Evolutionary conservation across 2,797 vertebrate genomes (phyloP).

Genomic region (Coccyzus lansbergi): DNA sequence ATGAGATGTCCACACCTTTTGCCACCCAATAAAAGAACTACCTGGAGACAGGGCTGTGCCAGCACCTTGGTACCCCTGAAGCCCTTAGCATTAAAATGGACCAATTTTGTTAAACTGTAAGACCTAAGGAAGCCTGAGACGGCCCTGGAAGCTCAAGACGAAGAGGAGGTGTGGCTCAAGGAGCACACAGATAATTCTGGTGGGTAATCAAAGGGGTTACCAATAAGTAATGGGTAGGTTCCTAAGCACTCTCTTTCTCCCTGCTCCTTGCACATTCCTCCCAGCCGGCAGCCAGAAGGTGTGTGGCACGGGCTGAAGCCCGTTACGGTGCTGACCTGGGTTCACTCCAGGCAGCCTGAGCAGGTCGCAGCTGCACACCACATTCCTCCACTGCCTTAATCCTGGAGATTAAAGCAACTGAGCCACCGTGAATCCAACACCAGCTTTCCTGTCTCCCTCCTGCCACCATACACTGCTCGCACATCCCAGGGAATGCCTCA

Average conservation of each 20-base stretch:
- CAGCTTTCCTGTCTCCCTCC: conserved; percentile 59
- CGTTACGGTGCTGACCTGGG: neutral
- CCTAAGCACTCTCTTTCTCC: neutral
- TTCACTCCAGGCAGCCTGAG: conserved; percentile 60
- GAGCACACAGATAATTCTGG: neutral
- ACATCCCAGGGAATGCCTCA: fast-evolving
- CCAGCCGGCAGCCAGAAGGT: neutral
- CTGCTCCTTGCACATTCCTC: neutral
- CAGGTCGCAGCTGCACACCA: neutral
- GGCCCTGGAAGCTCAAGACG: neutral
- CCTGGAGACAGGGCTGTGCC: neutral
- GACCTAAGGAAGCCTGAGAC: neutral
- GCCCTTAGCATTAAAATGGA: neutral
- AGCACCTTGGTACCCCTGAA: neutral
- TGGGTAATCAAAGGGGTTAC: neutral
- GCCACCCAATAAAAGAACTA: neutral
- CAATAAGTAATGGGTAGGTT: neutral
- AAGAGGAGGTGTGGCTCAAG: neutral
- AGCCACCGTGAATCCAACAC: conserved; percentile 41
- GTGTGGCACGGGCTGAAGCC: neutral
- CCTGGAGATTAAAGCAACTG: conserved; percentile 62
- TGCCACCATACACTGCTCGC: neutral
- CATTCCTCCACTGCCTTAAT: conserved; percentile 70
- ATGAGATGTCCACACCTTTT: neutral
- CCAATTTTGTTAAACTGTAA: neutral